phyloP scores from a whole-genome alignment of 1,140 invertebrate species.

The Maconellicoccus hirsutus region DNA sequence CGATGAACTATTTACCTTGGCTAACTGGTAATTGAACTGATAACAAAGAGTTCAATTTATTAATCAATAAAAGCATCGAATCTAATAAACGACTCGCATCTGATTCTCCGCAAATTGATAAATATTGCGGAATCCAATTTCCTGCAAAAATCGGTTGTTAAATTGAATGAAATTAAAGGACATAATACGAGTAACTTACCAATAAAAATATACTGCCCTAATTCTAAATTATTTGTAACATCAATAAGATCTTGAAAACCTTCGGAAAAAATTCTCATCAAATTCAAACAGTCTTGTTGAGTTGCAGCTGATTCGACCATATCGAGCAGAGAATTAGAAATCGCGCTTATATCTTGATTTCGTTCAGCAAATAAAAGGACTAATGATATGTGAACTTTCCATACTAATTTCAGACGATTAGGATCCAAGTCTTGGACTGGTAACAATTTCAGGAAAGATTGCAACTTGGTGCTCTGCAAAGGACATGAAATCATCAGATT shows the following conservation, averaged over 20 bases:
- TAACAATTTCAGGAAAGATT: not conserved
- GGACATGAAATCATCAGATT: not conserved
- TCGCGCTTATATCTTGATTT: constrained; percentile 30
- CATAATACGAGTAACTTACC: too few relatives aligned
- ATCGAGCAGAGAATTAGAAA: constrained; percentile 31
- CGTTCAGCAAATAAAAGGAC: constrained; percentile 35
- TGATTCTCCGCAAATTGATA: not conserved
- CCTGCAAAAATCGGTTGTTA: constrained; percentile 14
- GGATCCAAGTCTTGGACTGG: not conserved
- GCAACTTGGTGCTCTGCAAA: constrained; percentile 21
- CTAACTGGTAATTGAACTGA: not conserved
- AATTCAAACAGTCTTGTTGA: constrained; percentile 34
- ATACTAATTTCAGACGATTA: constrained; percentile 28
- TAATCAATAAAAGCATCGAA: not conserved
- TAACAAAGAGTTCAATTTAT: constrained; percentile 9
- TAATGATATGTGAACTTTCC: constrained; percentile 36
- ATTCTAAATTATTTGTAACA: constrained; percentile 32
- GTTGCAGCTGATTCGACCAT: constrained; percentile 31
- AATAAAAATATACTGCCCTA: constrained; percentile 35
- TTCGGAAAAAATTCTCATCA: constrained; percentile 36
- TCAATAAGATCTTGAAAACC: constrained; percentile 34
- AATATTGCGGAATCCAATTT: constrained; percentile 24
- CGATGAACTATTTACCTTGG: not conserved
- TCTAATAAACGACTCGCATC: constrained; percentile 21
- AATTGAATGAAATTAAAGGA: not conserved